Conservation (phyloP, 2,113 vertebrate species). For the Panurus biarmicus region DNA sequence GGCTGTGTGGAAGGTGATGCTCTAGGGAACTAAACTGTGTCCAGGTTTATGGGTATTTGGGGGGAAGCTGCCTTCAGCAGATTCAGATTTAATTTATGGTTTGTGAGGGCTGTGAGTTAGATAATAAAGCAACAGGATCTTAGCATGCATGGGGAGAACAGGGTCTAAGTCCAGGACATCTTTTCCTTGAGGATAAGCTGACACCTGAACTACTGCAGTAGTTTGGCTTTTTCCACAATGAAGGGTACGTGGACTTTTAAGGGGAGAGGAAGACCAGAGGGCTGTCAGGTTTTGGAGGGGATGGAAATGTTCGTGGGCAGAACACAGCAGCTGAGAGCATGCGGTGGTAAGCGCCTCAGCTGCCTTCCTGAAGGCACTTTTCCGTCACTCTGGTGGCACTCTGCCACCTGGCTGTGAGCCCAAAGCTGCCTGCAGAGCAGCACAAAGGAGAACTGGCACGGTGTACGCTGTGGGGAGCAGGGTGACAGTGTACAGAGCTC, state of each 20-base stretch:
- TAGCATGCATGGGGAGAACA: not conserved
- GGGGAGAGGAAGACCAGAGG: not conserved
- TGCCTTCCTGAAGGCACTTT: not conserved
- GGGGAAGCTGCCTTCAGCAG: not conserved
- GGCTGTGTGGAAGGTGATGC: not conserved
- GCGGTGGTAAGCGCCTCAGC: fast-evolving
- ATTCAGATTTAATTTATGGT: not conserved
- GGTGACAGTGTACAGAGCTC: fast-evolving
- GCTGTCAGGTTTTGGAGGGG: not conserved
- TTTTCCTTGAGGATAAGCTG: not conserved
- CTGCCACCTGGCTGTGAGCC: not conserved
- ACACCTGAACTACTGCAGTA: not conserved
- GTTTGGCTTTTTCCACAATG: not conserved
- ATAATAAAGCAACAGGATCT: not conserved
- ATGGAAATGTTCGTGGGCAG: not conserved
- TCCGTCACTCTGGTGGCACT: not conserved
- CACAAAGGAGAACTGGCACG: not conserved
- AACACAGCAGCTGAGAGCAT: not conserved
- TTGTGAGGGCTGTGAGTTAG: not conserved
- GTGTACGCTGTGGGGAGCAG: fast-evolving
- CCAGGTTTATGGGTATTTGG: not conserved
- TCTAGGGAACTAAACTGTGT: not conserved
- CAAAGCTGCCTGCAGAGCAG: not conserved
- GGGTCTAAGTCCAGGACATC: not conserved
- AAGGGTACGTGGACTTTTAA: not conserved